Evolutionary conservation across 2,113 vertebrate genomes (phyloP), one percentile per base, ranked within the genome.

Genomic region (Chaenocephalus aceratus): DNA sequence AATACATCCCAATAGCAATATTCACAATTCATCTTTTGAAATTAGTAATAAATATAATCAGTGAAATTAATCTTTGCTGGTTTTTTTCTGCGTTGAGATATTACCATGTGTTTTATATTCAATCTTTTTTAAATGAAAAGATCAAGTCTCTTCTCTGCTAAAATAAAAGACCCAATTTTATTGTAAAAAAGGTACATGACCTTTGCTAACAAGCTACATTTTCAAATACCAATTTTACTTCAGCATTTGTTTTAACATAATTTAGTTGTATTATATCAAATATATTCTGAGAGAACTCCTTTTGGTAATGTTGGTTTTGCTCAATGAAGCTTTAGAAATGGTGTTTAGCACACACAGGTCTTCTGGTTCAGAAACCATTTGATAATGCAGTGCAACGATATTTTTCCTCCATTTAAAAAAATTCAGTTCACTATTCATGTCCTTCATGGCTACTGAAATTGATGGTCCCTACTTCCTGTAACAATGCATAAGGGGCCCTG

Each of bases 381-480:
- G 4, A 60, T 65, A 60, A 60, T 54, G 23, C 10, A 3, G 0
- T 72, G 41, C 41, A 34, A 64, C 58, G 15, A 64, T 70, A 10
- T 15, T 30, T 1, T 57, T 70, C 1, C 15, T 13, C 36, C 36
- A 41, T 41, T 41, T 41, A 41, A 41, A 6, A 6, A 6, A 41
- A 6, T 41, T n/a, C 41, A 23, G 13, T 18, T 76, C 80, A 36
- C 61, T 48, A 48, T 53, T 77, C 60, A n/a, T 72, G 41, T 66
- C 21, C 21, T 59, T 65, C 21, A 64, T 63, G 10, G 52, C 14
- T 59, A 13, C 16, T 58, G 23, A 71, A 64, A 49, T 8, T 41
- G 26, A 67, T 73, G 44, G 48, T n/a, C 30, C 57, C 45, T 57
- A 69, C 63, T 69, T 83, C 62, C 69, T 74, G 69, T 6, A 57